These are phyloP conservation scores for Tamandua tetradactyla DNA, from an alignment of 2,797 vertebrate genomes.

Conservation along the genomic window DNA sequence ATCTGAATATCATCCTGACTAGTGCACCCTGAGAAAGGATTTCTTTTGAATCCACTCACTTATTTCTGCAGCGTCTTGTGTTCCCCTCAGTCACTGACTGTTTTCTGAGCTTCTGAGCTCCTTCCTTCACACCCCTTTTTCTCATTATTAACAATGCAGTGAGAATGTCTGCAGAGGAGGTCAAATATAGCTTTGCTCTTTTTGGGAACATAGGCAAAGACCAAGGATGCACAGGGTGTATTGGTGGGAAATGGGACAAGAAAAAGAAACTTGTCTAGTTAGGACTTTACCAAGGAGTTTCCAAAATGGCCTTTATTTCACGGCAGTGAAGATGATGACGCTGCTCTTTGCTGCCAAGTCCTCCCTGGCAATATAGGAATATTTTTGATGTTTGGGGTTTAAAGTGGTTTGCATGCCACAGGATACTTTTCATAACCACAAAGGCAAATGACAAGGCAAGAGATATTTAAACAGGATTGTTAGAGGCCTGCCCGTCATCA, in stretches of 20 bases:
- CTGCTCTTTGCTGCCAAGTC: background rate
- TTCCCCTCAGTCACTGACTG: background rate
- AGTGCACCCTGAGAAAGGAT: background rate
- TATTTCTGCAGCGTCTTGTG: background rate
- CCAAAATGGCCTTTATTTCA: background rate
- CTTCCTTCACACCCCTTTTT: background rate
- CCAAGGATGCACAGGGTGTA: background rate
- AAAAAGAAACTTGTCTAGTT: background rate
- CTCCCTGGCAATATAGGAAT: background rate
- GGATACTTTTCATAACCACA: background rate
- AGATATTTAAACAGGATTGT: background rate
- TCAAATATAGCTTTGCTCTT: background rate
- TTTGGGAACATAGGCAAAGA: background rate
- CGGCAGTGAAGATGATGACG: background rate
- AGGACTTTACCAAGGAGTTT: background rate
- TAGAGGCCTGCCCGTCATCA: background rate
- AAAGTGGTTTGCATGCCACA: background rate
- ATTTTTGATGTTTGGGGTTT: background rate
- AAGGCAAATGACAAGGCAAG: background rate
- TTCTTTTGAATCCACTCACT: conserved; percentile 39
- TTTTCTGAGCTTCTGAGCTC: conserved; percentile 24
- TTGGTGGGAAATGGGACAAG: background rate
- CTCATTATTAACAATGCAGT: background rate
- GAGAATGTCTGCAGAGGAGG: background rate
- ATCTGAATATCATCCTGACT: conserved; percentile 23